Base-by-base conservation (phyloP, 2,888 invertebrate genomes). In the Amiota communis region DNA sequence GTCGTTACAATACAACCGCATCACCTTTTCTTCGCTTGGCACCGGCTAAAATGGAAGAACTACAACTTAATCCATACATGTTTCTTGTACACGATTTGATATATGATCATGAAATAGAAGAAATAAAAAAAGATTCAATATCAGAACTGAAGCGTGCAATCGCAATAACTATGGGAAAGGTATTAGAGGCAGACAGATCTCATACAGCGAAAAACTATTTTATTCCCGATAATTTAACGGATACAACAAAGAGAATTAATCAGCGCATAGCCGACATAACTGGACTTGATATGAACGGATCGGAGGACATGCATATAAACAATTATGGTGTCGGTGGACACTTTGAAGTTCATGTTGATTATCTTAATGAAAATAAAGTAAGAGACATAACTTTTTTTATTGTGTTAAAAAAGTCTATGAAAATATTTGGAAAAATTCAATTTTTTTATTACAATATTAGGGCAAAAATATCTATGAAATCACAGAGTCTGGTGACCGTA, bases 401-500 rank as follows among this genome's bases (percentile, higher is more conserved):
- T 23, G n/a, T n/a, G n/a, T n/a, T n/a, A n/a, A n/a, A n/a, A n/a
- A n/a, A n/a, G n/a, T n/a, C n/a, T n/a, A n/a, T n/a, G n/a, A n/a
- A n/a, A n/a, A n/a, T n/a, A n/a, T n/a, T n/a, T n/a, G n/a, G n/a
- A n/a, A n/a, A n/a, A n/a, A n/a, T n/a, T n/a, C n/a, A n/a, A n/a
- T n/a, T n/a, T n/a, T n/a, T n/a, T n/a, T n/a, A n/a, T n/a, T n/a
- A n/a, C 3, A 23, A 2, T 23, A 23, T 23, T 23, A 23, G 23
- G 23, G 3, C 3, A 23, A 23, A 23, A 3, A 23, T 23, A 3
- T 23, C 3, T 23, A 23, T 23, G 3, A 23, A 2, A 23, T 3
- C 23, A 23, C 90, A 71, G 92, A 11, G 2, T 23, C 8, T n/a
- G 15, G 36, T 15, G 61, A 36, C n/a, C 11, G 46, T 17, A 20